Base-by-base conservation (phyloP, 2,113 vertebrate genomes). In the Urocolius indicus region DNA sequence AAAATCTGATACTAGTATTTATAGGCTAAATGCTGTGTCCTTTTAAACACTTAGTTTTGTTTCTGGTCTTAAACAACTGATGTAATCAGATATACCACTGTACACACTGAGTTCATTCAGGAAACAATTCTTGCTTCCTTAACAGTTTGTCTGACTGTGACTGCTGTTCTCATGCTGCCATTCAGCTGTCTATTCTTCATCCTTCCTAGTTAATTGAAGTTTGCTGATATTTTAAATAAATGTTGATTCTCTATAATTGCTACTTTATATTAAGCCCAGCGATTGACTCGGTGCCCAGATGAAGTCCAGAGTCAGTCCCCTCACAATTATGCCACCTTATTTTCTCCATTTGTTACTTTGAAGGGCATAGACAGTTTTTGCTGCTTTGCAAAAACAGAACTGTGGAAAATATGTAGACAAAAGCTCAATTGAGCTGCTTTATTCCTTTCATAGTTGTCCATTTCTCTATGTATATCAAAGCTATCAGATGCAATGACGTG, bases 171-270 rank as follows among this genome's bases (percentile, higher is more conserved):
- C 13, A 30, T 58, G 43, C 34, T 86, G 63, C 46, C 59, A 41
- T 32, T 51, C 5, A 1, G 58, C 43, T 55, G 32, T 16, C 30
- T 90, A 75, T 65, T 66, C 77, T 82, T 87, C 38, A 75, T 81
- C 48, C 19, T 71, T 16, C 23, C 49, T 45, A 51, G 20, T 74
- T 90, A 81, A 88, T 1, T 61, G 85, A 81, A 91, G 26, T 57
- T 20, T 51, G 32, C 20, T 69, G 38, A 27, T 80, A 80, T 45
- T 91, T 95, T 59, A 74, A 76, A 83, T 58, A 80, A 91, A 51
- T 22, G 30, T 68, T 85, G 26, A 55, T 51, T 83, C 32, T 67
- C 11, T 88, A 3, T 71, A 48, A 75, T 41, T 84, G 4, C 45
- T 65, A 34, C 22, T 93, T 72, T 57, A 32, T 58, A 43, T 63